A percentile compares a stretch with the other conserved stretches of the same genome.
Evolutionary conservation across 2,888 invertebrate species (phyloP).

Genomic region (Tetragonula carbonaria): DNA sequence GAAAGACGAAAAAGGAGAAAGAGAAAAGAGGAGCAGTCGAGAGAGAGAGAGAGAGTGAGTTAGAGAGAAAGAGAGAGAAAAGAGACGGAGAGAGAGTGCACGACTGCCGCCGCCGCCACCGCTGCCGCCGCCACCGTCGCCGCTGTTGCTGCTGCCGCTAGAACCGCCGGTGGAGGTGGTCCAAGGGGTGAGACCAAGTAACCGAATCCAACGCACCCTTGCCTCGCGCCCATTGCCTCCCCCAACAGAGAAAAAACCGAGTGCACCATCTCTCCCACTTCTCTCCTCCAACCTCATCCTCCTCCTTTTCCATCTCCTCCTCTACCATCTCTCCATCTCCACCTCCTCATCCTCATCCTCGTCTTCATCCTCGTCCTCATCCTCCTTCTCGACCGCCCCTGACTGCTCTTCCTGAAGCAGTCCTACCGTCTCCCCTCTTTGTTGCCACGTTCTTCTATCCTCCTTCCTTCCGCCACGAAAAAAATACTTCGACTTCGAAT

Average conservation of each 20-base stretch:
- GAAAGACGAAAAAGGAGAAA: constrained; percentile 53
- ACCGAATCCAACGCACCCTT: constrained; percentile 83
- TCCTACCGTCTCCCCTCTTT: constrained; percentile 51
- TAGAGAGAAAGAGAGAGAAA: background rate
- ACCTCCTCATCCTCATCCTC: constrained; percentile 31
- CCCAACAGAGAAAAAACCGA: constrained; percentile 73
- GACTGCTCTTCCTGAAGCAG: constrained; percentile 69
- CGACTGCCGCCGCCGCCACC: constrained; percentile 56
- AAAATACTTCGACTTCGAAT: constrained; percentile 69
- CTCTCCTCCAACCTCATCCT: constrained; percentile 19
- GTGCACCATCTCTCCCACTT: constrained; percentile 74
- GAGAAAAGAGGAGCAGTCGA: constrained; percentile 12
- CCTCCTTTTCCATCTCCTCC: constrained; percentile 8
- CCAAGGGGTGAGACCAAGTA: constrained; percentile 81
- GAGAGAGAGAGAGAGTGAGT: background rate
- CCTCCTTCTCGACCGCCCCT: constrained; percentile 60
- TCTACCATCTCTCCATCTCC: constrained; percentile 49
- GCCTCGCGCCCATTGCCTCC: constrained; percentile 72
- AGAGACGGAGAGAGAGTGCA: constrained; percentile 38
- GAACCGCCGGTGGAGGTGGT: constrained; percentile 68
- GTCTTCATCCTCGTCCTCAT: constrained; percentile 29
- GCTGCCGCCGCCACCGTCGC: constrained; percentile 29
- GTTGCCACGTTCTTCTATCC: constrained; percentile 39
- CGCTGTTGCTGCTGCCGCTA: constrained; percentile 59
- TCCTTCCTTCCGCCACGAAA: constrained; percentile 68